Evolutionary conservation across 2,797 vertebrate genomes (phyloP).

Genomic region (Champsocephalus gunnari): DNA sequence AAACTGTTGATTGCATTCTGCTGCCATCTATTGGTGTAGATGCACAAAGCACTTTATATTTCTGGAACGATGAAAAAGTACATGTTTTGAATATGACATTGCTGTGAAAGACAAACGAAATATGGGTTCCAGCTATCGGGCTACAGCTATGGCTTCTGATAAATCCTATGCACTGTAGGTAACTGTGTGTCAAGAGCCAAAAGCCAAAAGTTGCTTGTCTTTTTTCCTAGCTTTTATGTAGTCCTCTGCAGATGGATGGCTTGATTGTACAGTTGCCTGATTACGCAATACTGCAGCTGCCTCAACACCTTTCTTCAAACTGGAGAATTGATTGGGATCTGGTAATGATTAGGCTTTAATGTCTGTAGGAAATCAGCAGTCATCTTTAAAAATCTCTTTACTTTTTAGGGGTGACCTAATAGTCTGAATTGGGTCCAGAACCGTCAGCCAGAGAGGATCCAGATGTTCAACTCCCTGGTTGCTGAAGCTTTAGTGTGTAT

Average conservation of each 20-base stretch:
- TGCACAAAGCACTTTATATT: slow-evolving; percentile 3
- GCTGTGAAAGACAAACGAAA: not conserved
- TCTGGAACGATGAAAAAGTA: not conserved
- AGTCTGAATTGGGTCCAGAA: slow-evolving; percentile 12
- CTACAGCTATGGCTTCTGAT: slow-evolving; percentile 27
- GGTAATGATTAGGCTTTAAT: slow-evolving; percentile 46
- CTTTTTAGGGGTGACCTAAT: not conserved
- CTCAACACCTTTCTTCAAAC: slow-evolving; percentile 44
- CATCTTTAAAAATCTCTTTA: slow-evolving; percentile 1
- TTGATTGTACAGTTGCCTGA: slow-evolving; percentile 63
- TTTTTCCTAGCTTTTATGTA: not conserved
- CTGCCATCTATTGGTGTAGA: slow-evolving; percentile 58
- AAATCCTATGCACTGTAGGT: slow-evolving; percentile 12
- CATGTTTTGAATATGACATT: not conserved
- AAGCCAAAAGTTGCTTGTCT: slow-evolving; percentile 7
- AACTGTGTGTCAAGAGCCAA: not conserved
- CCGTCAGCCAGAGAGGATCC: not conserved
- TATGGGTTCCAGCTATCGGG: not conserved
- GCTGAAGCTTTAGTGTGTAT: not conserved
- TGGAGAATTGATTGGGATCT: slow-evolving; percentile 46
- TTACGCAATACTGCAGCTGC: slow-evolving; percentile 50
- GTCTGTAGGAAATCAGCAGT: slow-evolving; percentile 20
- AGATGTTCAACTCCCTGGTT: slow-evolving; percentile 2
- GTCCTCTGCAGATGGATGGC: slow-evolving; percentile 34
- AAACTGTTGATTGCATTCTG: slow-evolving; percentile 19